Conservation (phyloP, 1,140 invertebrate species). For the Solen grandis region DNA sequence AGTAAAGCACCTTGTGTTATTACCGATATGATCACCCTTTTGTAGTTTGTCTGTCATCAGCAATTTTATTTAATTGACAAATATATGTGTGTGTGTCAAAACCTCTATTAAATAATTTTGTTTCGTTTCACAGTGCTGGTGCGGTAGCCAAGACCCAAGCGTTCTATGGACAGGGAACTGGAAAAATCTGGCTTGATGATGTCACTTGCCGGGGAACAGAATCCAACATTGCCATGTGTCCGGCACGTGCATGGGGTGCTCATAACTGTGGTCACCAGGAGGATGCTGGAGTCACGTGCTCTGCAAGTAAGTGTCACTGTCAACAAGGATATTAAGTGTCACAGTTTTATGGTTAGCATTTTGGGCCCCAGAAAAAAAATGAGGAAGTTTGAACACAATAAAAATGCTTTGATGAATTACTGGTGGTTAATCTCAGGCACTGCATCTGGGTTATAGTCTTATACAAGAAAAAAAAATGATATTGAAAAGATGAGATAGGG, state of each 20-base stretch:
- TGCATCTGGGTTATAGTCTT: too few species aligned
- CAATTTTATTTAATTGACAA: neutral
- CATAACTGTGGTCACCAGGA: slow-evolving; percentile 71
- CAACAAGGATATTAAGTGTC: too few species aligned
- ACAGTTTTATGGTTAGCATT: too few species aligned
- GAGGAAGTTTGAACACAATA: neutral
- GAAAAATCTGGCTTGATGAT: slow-evolving; percentile 70
- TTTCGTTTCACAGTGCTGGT: slow-evolving; percentile 55
- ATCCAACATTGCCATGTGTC: slow-evolving; percentile 59
- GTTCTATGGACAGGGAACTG: slow-evolving; percentile 77
- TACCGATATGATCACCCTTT: too few species aligned
- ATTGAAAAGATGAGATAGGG: too few species aligned
- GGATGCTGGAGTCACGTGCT: slow-evolving; percentile 71
- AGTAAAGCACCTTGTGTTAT: too few species aligned
- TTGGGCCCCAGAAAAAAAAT: neutral
- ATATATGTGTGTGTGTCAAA: neutral
- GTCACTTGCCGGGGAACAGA: slow-evolving; percentile 70
- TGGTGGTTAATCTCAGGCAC: neutral
- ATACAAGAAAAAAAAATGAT: too few species aligned
- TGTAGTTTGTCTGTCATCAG: neutral
- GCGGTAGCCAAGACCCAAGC: slow-evolving; percentile 52
- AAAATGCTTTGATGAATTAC: neutral
- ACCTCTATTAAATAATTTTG: neutral
- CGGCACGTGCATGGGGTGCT: slow-evolving; percentile 65
- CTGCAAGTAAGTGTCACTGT: slow-evolving; percentile 57